Conservation (phyloP, 2,888 invertebrate species). For the Eremobia ochroleuca region DNA sequence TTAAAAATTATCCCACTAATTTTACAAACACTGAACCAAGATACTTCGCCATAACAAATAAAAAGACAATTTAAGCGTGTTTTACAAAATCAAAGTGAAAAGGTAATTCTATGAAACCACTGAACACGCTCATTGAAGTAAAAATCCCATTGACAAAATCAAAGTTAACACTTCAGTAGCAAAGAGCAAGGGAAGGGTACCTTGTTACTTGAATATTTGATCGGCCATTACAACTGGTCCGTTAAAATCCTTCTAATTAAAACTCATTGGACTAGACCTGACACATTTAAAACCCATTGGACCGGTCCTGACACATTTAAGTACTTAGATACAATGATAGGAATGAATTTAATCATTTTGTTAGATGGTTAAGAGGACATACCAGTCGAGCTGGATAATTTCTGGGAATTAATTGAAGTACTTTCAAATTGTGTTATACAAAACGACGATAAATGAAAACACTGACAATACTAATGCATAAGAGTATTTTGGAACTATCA, state of each 20-base stretch:
- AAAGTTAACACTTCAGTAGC: slow-evolving; percentile 53
- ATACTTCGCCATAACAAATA: neutral
- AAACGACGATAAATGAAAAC: too few species aligned
- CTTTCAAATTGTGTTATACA: neutral
- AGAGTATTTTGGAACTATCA: too few species aligned
- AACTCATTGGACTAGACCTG: slow-evolving; percentile 45
- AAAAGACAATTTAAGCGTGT: neutral
- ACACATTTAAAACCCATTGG: slow-evolving; percentile 46
- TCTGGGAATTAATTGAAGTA: neutral
- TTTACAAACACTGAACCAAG: neutral
- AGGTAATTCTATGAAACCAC: slow-evolving; percentile 31
- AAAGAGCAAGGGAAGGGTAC: slow-evolving; percentile 46
- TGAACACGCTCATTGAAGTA: slow-evolving; percentile 29
- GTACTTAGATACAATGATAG: neutral
- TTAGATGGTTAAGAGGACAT: neutral
- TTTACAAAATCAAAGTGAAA: slow-evolving; percentile 3
- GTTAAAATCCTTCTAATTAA: slow-evolving; percentile 58
- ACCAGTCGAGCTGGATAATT: neutral
- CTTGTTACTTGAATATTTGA: slow-evolving; percentile 62
- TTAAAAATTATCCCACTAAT: neutral
- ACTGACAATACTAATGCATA: too few species aligned
- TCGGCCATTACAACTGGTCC: slow-evolving; percentile 47
- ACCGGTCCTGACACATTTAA: slow-evolving; percentile 24
- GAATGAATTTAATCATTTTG: slow-evolving; percentile 43
- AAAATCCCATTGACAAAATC: slow-evolving; percentile 44